A percentile compares a stretch with the other conserved stretches of the same genome.
Evolutionary conservation across 2,888 invertebrate genomes (phyloP).

Genomic region (Apamea epomidion): DNA sequence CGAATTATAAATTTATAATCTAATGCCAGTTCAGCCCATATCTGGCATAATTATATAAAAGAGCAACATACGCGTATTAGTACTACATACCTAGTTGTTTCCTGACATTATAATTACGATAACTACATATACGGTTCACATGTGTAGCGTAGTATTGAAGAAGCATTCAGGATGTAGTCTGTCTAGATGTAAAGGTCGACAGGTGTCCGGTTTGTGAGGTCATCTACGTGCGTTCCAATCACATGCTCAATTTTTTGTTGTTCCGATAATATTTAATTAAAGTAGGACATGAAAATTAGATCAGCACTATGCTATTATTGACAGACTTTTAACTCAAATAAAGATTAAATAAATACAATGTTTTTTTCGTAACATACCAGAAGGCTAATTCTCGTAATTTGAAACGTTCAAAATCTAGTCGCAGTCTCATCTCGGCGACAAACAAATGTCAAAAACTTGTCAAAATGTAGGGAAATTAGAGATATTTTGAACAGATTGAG

Average conservation of each 20-base stretch:
- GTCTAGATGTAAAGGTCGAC: conserved; percentile 79
- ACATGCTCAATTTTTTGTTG: conserved; percentile 65
- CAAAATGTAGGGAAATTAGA: no score
- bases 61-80: conserved; percentile 21
- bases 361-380: neutral
- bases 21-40: conserved; percentile 38
- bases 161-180: conserved; percentile 77
- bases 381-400: no score
- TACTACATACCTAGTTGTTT: conserved; percentile 34
- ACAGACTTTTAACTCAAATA: neutral
- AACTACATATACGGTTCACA: conserved; percentile 51
- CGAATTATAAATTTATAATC: conserved; percentile 37
- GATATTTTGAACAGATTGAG: no score
- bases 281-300: conserved; percentile 23
- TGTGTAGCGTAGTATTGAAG: conserved; percentile 62
- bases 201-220: conserved; percentile 82
- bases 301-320: neutral
- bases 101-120: conserved; percentile 57
- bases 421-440: no score
- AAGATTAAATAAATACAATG: neutral
- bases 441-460: no score
- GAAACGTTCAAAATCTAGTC: no score
- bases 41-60: conserved; percentile 16
- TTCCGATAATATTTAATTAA: conserved; percentile 17
- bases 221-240: conserved; percentile 74